Conservation (phyloP, 2,113 vertebrate genomes). For the Oenanthe oenanthe region DNA sequence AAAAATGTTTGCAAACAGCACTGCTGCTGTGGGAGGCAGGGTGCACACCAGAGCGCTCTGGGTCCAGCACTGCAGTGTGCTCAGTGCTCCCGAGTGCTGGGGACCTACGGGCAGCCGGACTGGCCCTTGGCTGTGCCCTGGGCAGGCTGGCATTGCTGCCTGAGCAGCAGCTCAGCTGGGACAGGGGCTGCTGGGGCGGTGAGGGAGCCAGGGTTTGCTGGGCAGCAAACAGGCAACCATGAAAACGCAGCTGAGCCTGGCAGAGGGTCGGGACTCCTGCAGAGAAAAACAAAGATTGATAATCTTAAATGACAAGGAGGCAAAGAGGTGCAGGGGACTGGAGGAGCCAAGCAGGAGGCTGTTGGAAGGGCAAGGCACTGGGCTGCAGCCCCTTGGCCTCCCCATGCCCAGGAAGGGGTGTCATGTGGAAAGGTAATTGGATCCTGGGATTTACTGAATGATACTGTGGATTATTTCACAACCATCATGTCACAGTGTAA, state of each 20-base stretch:
- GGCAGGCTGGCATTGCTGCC: neutral
- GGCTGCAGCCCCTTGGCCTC: neutral
- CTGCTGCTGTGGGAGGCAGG: neutral
- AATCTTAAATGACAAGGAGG: neutral
- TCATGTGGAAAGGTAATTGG: conserved; percentile 38
- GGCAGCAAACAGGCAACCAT: accelerated
- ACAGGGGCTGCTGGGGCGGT: neutral
- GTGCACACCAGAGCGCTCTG: accelerated
- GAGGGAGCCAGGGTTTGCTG: neutral
- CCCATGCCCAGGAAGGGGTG: neutral
- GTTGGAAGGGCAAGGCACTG: neutral
- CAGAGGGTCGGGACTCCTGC: neutral
- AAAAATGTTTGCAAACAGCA: conserved; percentile 11
- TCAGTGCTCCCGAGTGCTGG: accelerated
- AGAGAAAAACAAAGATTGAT: neutral
- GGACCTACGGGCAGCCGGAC: accelerated
- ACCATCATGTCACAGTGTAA: conserved; percentile 14
- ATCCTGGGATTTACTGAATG: conserved; percentile 42
- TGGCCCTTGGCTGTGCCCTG: neutral
- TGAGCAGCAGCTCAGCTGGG: accelerated
- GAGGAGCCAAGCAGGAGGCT: neutral
- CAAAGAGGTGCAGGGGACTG: neutral
- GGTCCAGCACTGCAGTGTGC: accelerated
- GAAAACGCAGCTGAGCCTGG: neutral
- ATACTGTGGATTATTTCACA: conserved; percentile 49